phyloP scores from a whole-genome alignment of 2,888 invertebrate species.

The Rapana venosa region DNA sequence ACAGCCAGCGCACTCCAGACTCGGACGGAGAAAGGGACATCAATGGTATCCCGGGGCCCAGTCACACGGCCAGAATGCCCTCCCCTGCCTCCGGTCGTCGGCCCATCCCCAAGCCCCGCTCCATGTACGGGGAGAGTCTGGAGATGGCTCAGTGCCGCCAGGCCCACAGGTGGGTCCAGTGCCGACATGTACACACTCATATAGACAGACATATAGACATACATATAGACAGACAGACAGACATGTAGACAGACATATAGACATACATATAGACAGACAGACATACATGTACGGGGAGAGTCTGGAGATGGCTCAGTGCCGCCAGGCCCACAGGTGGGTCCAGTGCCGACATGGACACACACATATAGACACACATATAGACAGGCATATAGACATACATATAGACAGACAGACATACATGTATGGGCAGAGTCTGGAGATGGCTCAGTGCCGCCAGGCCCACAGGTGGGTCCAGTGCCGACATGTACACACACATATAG shows the following conservation, averaged over 20 bases:
- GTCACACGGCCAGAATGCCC: slow-evolving; percentile 30
- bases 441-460: background rate
- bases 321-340: slow-evolving; percentile 11
- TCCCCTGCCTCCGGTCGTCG: slow-evolving; percentile 18
- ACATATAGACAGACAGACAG: no score
- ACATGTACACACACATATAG: no score
- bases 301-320: background rate
- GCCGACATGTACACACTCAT: no score
- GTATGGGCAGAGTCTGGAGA: slow-evolving; percentile 18
- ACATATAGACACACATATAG: no score
- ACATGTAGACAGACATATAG: no score
- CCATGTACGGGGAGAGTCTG: slow-evolving; percentile 21
- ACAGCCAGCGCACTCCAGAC: slow-evolving; percentile 52
- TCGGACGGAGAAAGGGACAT: slow-evolving; percentile 50
- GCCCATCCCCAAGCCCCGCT: slow-evolving; percentile 38
- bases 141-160: background rate
- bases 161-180: slow-evolving; percentile 13
- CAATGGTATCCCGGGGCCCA: slow-evolving; percentile 37
- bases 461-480: slow-evolving; percentile 28
- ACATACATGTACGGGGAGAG: slow-evolving; percentile 20
- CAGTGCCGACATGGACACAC: no score
- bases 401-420: no score
- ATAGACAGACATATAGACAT: no score
- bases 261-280: no score
- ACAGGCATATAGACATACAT: no score